Base-by-base conservation (phyloP, 2,113 vertebrate genomes). In the Nasalis larvatus region DNA sequence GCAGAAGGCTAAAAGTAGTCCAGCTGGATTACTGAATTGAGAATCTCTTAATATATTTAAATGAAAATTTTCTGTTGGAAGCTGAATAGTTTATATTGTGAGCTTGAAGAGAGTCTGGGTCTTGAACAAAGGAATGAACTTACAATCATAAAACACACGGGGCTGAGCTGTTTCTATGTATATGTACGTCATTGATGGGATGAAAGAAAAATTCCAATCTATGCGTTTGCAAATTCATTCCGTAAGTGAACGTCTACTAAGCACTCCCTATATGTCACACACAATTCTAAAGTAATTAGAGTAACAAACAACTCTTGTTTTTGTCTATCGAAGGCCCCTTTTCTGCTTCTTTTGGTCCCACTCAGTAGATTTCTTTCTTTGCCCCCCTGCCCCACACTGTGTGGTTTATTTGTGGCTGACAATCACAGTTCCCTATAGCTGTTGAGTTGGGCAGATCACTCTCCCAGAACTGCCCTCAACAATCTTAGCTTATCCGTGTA, bases 1-100 rank as follows among this genome's bases (percentile, higher is more conserved):
- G 95, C 83, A 94, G 97, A 95, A 89, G 23, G 85, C 96, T 98
- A 92, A 97, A 98, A 92, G 90, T 71, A 96, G 90, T 40, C 89
- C 49, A 40, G 30, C 63, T 89, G 27, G 49, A 82, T 81, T 90
- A 63, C 84, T 80, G 80, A 94, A 56, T 58, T 32, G 86, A 90
- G 69, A 94, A 49, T 60, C 54, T 81, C 45, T 95, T 89, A 49
- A 60, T 78, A 84, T 30, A 63, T 63, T 63, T 32, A 95, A 95
- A 80, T 49, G 63, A 76, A 93, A 73, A 76, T 45, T 77, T 92
- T n/a, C 42, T 52, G 30, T 49, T 95, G 56, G 40, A 71, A 92
- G 69, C 45, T 60, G 88, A 97, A 78, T 1, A 12, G 10, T 37
- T 21, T 45, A 4, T 86, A 27, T n/a, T 54, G 16, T 80, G 80